Base-by-base conservation (phyloP, 2,113 vertebrate species). In the Uria aalge region DNA sequence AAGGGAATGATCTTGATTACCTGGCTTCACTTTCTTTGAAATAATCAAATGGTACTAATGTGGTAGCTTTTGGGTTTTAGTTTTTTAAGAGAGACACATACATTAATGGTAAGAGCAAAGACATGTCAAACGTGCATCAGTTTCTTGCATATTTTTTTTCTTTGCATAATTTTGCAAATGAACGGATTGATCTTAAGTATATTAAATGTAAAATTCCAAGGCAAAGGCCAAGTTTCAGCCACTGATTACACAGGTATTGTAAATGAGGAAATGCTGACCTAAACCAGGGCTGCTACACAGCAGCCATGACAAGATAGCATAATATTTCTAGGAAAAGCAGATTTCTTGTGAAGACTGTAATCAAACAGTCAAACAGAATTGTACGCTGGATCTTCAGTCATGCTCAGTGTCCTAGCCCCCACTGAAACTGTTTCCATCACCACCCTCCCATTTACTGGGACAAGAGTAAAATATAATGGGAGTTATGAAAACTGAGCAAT, bases 261-360 rank as follows among this genome's bases (percentile, higher is more conserved):
- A 52, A 50, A n/a, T 88, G 55, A 57, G 56, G 48, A 57, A 57
- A 57, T 8, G 45, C 72, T 92, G 57, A 83, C 13, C 10, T 12
- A 20, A 71, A 24, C 50, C 57, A 45, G 40, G 36, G 27, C 52
- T 21, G 32, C 48, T 90, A 29, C 55, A 24, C 52, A 52, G 29
- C 36, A 90, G 48, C 45, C n/a, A 43, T 90, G 36, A n/a, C 21
- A 36, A 56, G 34, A 34, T 40, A 77, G 45, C 8, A 8, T 86
- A 71, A 8, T 82, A 60, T 63, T 96, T 96, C 64, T 80, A 94
- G 66, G 93, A 88, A 95, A 79, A 85, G 38, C 32, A 81, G 32
- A 45, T 94, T 85, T 97, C 60, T 92, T 95, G 53, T 75, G 76
- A 94, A 74, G 91, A 67, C 8, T 88, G 15, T 81, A 95, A 77